These are phyloP conservation scores for Imbricaverruca yamaguchii DNA, from an alignment of 2,888 invertebrate species.

Conservation along the genomic window DNA sequence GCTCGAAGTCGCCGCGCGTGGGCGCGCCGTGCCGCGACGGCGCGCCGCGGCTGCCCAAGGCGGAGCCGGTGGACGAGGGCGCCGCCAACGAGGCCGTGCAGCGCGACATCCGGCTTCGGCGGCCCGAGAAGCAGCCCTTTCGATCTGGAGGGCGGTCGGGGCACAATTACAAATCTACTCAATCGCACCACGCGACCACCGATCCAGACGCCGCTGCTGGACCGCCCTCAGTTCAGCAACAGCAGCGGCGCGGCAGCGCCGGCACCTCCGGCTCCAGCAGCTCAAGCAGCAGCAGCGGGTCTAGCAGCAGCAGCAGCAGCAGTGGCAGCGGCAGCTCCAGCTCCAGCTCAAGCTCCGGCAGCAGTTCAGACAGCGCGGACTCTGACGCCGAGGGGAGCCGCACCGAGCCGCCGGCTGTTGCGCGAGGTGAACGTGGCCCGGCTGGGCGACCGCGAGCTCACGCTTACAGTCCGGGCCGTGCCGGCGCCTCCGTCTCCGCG, in stretches of 20 bases:
- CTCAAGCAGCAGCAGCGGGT: neutral
- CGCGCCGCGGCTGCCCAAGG: neutral
- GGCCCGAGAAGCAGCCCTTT: conserved; percentile 22
- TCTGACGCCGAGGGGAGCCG: neutral
- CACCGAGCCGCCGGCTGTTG: neutral
- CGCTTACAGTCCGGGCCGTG: neutral
- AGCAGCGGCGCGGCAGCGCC: conserved; percentile 8
- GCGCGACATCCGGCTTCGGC: conserved; percentile 11
- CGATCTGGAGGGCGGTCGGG: conserved; percentile 21
- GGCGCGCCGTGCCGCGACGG: neutral
- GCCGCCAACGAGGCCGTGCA: conserved; percentile 3
- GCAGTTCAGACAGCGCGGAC: conserved; percentile 5
- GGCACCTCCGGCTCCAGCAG: conserved; percentile 12
- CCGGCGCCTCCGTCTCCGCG: neutral
- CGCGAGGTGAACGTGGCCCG: conserved; percentile 19
- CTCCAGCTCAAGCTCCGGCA: conserved; percentile 6
- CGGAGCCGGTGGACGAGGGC: conserved; percentile 9
- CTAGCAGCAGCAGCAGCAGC: neutral
- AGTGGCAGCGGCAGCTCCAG: conserved; percentile 7
- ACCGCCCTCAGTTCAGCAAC: neutral
- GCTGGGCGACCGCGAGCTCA: conserved; percentile 15
- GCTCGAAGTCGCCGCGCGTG: conserved; percentile 11
- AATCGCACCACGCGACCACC: neutral
- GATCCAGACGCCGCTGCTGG: conserved; percentile 7
- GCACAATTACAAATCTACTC: conserved; percentile 12